Evolutionary conservation across 2,113 vertebrate species (phyloP).

Genomic region (Ellobius talpinus): DNA sequence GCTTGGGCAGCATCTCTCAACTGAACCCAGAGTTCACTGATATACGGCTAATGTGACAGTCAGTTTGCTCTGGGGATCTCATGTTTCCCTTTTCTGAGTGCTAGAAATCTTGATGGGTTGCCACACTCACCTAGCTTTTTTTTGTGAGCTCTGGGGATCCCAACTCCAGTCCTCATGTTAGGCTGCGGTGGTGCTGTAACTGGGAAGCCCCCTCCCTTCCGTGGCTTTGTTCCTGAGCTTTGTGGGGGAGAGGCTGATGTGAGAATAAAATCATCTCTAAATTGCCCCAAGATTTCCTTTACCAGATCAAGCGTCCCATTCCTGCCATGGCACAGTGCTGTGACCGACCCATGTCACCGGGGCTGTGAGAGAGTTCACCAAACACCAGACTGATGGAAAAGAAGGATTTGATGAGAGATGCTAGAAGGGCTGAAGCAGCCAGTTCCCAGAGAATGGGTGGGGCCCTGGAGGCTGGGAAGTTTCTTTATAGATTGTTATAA

Average conservation of each 20-base stretch:
- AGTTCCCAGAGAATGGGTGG: not conserved
- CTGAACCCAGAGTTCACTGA: not conserved
- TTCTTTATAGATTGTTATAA: not conserved
- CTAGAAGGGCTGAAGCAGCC: not conserved
- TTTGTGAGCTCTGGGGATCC: not conserved
- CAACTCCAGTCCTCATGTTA: not conserved
- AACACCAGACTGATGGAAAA: not conserved
- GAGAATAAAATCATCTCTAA: not conserved
- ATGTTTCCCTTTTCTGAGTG: not conserved
- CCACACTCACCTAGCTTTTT: not conserved
- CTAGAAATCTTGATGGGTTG: not conserved
- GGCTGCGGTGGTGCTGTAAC: not conserved
- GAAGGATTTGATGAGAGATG: not conserved
- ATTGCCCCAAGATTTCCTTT: not conserved
- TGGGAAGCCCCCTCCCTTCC: not conserved
- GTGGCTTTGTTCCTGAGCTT: not conserved
- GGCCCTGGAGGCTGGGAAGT: too few species aligned
- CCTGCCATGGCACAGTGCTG: not conserved
- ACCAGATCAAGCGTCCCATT: not conserved
- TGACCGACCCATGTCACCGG: not conserved
- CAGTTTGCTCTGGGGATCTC: not conserved
- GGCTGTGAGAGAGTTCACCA: not conserved
- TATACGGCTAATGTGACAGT: too few species aligned
- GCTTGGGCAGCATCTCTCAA: not conserved
- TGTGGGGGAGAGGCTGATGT: not conserved